Base-by-base conservation (phyloP, 2,113 vertebrate genomes). In the Calyptommatus sinebrachiatus region DNA sequence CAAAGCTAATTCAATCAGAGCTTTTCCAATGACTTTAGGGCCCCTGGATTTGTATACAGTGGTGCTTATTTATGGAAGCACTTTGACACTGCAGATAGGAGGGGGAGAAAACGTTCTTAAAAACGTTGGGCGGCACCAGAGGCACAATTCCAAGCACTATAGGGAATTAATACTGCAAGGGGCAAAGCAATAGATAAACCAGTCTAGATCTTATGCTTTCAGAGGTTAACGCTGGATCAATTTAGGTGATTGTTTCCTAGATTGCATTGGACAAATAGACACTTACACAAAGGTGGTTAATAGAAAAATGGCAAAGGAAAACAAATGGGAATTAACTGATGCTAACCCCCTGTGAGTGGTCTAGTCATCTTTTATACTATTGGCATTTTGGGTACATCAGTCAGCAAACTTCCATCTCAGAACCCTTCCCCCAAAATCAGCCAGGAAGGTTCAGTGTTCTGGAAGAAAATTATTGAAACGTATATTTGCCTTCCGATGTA, bases 201-300 rank as follows among this genome's bases (percentile, higher is more conserved):
- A 89, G 90, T 28, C 89, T 84, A 71, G 74, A 84, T 89, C 90
- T 88, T 62, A 81, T 85, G 83, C 88, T 91, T 91, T 84, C 90
- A 86, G 90, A 94, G 93, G 92, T 94, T 94, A 94, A 91, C 31
- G 1, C 85, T 85, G 62, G 88, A 93, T 94, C 92, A 94, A 94
- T 95, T 94, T 93, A 91, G 91, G 90, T 90, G 94, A 95, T 94
- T 93, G 93, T 94, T 92, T 91, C 90, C 89, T 87, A 87, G 93
- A 95, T 93, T 90, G 90, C 86, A 88, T 87, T 89, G 89, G 93
- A 92, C 93, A 93, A 91, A 92, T 82, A 86, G 85, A 86, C 26
- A 57, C 73, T 75, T 81, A 77, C 82, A 94, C 90, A 85, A 80
- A 92, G 84, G 85, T 81, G 85, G 86, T 83, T 90, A 89, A 94